Percentiles rank a stretch among this genome's conserved stretches.
Evolutionary conservation across 2,888 invertebrate species (phyloP).

Genomic region (Drosophila tripunctata): DNA sequence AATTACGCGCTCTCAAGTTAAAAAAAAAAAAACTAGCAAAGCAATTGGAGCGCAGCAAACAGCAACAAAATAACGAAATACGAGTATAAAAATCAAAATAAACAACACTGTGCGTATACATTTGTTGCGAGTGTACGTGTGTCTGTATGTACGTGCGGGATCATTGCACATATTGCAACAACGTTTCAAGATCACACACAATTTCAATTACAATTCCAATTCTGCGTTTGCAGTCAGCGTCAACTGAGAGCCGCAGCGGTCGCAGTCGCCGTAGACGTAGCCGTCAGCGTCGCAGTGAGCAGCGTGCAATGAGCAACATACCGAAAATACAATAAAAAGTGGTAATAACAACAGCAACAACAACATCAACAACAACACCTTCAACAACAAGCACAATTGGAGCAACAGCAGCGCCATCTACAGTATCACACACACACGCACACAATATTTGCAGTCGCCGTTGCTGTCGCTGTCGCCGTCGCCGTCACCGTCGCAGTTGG

Average conservation of each 20-base stretch:
- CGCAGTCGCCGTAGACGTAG: slow-evolving; percentile 33
- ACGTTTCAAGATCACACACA: slow-evolving; percentile 75
- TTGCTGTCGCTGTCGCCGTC: slow-evolving; percentile 26
- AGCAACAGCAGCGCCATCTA: slow-evolving; percentile 21
- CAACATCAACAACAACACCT: slow-evolving; percentile 14
- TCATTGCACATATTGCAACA: slow-evolving; percentile 79
- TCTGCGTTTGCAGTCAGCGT: slow-evolving; percentile 33
- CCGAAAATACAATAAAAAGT: slow-evolving; percentile 57
- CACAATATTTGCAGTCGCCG: not conserved
- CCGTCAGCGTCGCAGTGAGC: too few species aligned
- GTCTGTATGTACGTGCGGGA: slow-evolving; percentile 61
- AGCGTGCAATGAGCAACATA: slow-evolving; percentile 51
- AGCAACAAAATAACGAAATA: slow-evolving; percentile 58
- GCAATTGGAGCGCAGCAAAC: slow-evolving; percentile 68
- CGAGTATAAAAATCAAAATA: slow-evolving; percentile 55
- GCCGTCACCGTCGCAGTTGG: slow-evolving; percentile 43
- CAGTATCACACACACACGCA: too few species aligned
- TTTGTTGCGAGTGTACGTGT: slow-evolving; percentile 18
- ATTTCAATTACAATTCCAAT: slow-evolving; percentile 42
- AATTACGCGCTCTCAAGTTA: slow-evolving; percentile 75
- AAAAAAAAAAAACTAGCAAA: slow-evolving; percentile 71
- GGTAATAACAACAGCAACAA: slow-evolving; percentile 24
- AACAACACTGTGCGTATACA: slow-evolving; percentile 29
- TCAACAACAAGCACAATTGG: slow-evolving; percentile 10
- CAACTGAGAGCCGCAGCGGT: slow-evolving; percentile 46